These are phyloP conservation scores for Aphis gossypii DNA, from an alignment of 1,140 invertebrate genomes.

Conservation along the genomic window DNA sequence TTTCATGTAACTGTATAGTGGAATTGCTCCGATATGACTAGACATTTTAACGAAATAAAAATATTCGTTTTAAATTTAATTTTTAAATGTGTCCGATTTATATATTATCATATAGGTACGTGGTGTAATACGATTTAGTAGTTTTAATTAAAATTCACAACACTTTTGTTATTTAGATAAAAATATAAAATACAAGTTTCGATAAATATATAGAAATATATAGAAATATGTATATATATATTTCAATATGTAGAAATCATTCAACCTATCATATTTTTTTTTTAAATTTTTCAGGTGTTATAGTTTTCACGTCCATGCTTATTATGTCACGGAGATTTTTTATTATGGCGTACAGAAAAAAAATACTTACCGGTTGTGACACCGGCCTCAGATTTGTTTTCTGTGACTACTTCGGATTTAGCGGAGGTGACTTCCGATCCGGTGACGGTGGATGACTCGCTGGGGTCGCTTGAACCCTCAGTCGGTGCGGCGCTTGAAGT, in stretches of 20 bases:
- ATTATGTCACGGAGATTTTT: too few species aligned
- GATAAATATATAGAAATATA: too few species aligned
- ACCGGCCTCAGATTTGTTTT: not conserved
- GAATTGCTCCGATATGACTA: not conserved
- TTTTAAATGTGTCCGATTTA: not conserved
- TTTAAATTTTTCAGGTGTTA: too few species aligned
- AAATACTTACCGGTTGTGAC: not conserved
- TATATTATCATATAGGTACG: too few species aligned
- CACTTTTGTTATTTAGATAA: too few species aligned
- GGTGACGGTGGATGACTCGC: not conserved
- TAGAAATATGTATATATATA: too few species aligned
- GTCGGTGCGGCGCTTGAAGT: not conserved
- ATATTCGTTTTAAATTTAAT: not conserved
- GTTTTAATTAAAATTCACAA: too few species aligned
- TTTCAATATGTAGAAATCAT: too few species aligned
- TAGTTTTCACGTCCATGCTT: too few species aligned
- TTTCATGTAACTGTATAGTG: not conserved
- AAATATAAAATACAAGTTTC: too few species aligned
- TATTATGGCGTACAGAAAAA: not conserved
- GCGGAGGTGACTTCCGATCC: not conserved
- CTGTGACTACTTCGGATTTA: not conserved
- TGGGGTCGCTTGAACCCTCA: not conserved
- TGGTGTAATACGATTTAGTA: too few species aligned
- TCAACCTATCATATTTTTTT: too few species aligned
- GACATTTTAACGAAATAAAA: not conserved